These are phyloP conservation scores for Eupithecia vulgata DNA, from an alignment of 2,888 invertebrate genomes.

Conservation along the genomic window DNA sequence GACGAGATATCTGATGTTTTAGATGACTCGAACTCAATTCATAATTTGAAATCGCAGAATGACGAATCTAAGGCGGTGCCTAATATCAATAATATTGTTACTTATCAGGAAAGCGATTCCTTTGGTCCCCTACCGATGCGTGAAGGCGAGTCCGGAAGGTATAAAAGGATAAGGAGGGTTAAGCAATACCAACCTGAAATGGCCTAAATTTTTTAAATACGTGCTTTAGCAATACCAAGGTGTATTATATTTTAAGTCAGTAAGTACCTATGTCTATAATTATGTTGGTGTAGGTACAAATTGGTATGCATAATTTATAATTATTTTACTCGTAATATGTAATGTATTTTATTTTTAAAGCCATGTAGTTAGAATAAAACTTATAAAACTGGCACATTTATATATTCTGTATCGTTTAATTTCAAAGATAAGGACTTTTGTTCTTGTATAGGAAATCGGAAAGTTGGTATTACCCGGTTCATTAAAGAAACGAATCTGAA, in stretches of 20 bases:
- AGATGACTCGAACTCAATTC: conserved; percentile 42
- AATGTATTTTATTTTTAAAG: conserved; percentile 18
- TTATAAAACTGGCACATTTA: neutral
- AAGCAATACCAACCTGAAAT: conserved; percentile 52
- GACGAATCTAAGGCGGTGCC: conserved; percentile 47
- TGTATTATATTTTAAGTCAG: conserved; percentile 12
- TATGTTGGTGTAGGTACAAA: conserved; percentile 15
- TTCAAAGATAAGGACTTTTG: neutral
- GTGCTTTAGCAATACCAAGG: neutral
- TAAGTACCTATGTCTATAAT: neutral
- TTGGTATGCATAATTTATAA: conserved; percentile 30
- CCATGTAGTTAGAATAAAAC: conserved; percentile 12
- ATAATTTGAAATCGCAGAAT: conserved; percentile 46
- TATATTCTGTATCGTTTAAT: neutral
- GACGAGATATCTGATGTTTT: conserved; percentile 42
- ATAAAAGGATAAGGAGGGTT: conserved; percentile 72
- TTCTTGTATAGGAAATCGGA: neutral
- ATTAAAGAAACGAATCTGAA: too few relatives aligned
- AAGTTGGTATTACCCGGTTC: too few relatives aligned
- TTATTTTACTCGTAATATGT: conserved; percentile 31
- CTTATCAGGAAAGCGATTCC: conserved; percentile 67
- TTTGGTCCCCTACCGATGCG: conserved; percentile 65
- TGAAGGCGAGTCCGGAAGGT: conserved; percentile 65
- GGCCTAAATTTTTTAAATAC: conserved; percentile 3
- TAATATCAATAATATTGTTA: conserved; percentile 47